Evolutionary conservation across 2,888 invertebrate genomes (phyloP), one percentile per base, ranked within the genome.

Genomic region (Achlya flavicornis): DNA sequence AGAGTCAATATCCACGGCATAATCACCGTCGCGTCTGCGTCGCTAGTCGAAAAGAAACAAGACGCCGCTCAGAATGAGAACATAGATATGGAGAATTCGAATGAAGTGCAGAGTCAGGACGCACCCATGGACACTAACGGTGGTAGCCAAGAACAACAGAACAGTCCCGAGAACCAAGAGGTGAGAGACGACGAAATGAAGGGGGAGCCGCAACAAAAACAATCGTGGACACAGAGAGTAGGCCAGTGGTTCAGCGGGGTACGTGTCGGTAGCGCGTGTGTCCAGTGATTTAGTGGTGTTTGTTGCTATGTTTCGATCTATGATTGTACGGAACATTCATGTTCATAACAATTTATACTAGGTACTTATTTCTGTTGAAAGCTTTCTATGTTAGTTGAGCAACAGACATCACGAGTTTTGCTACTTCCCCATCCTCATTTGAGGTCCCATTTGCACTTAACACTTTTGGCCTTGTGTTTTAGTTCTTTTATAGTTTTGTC

Each of bases 1-100:
- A 95, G 99, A 76, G 95, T 99, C 63, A 99, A 99, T 93, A 95
- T 97, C 61, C 97, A 99, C 87, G 99, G 99, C 62, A 96, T 99
- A 68, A 96, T 99, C 83, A 95, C 96, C 12, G 96, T 99, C 33
- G 96, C 97, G 12, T 97, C 97, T 63, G 99, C 99, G 5, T 96
- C 97, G 0, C 92, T 98, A 64, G 95, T 97, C 57, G 97, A 97
- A 81, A 97, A 97, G 81, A 96, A 96, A 79, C 95, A 94, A 68
- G 92, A 94, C 53, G 80, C 87, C 7, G 72, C 86, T 61, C 91
- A 90, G 74, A 92, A 72, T 80, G 92, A 92, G 69, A 89, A 75
- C 69, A 87, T 89, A 66, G 92, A 93, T 64, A 92, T 93, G 86
- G 92, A 92, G 72, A 91, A 93, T 69, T 87, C 90, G 1, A 90